Evolutionary conservation across 2,888 invertebrate species (phyloP).

Genomic region (Mythimna pallens): DNA sequence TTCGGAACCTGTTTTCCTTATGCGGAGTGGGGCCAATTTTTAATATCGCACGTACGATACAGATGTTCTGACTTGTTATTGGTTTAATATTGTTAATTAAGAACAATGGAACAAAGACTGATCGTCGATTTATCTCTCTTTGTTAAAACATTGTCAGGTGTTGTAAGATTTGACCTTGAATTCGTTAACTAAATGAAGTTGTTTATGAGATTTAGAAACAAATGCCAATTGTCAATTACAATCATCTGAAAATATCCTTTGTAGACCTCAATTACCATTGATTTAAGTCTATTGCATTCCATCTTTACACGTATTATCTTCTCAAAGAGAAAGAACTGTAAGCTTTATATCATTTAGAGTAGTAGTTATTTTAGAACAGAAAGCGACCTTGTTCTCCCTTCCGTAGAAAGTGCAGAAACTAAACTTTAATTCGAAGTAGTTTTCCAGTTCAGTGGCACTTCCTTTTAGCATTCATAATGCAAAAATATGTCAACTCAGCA

Average conservation of each 20-base stretch:
- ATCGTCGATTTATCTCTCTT: conserved; percentile 55
- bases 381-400: conserved; percentile 13
- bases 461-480: conserved; percentile 21
- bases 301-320: background rate
- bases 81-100: conserved; percentile 58
- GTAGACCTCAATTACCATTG: background rate
- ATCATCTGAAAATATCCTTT: background rate
- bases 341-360: background rate
- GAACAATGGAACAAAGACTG: conserved; percentile 73
- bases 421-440: background rate
- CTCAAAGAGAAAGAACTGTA: background rate
- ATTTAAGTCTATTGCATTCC: background rate
- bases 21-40: conserved; percentile 51
- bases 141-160: conserved; percentile 47
- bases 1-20: conserved; percentile 64
- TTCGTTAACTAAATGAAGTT: background rate
- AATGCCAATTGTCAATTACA: background rate
- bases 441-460: conserved; percentile 9
- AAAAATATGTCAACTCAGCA: conserved; percentile 11
- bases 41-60: conserved; percentile 47
- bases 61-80: conserved; percentile 48
- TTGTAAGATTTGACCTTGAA: conserved; percentile 26
- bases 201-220: conserved; percentile 3
- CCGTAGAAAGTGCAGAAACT: conserved; percentile 30
- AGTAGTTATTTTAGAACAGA: conserved; percentile 3